Base-by-base conservation (phyloP, 35 echinoderm and acorn worm species). In the Heliocidaris erythrogramma region DNA sequence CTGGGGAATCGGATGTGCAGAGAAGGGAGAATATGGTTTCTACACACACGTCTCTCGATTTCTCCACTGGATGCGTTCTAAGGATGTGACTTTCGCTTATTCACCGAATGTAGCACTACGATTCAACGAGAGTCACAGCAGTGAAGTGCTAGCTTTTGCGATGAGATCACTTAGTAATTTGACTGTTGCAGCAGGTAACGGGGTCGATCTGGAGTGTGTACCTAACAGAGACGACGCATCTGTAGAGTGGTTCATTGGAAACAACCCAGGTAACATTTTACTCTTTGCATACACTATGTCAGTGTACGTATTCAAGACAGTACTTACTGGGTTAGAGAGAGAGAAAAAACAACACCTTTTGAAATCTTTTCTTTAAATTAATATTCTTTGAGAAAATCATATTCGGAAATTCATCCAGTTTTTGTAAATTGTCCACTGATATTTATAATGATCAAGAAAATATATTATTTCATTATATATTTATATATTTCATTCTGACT, bases 21-120 rank as follows among this genome's bases (percentile, higher is more conserved):
- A 49, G 49, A 18, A 94, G 21, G 96, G 95, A 3, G 95, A 98
- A 47, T 98, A 98, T 94, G 97, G 97, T 17, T 97, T 94, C 92
- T 98, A 97, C 84, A 97, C 97, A 2, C 95, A 84, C 94, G 59
- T 98, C 16, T 30, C 96, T 56, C 95, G 89, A 16, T 98, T 97
- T 71, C 18, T 94, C 27, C 53, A 96, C 21, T 98, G 97, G 97
- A 95, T 95, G n/a, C 69, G n/a, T 16, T 84, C 69, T 16, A 18
- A 84, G 14, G n/a, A 84, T 84, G 69, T 84, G 69, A 84, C 69
- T 0, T 0, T 84, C 69, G 69, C 69, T 84, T 16, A 14, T 29
- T 29, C 69, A 18, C 69, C 14, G 0, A 42, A 42, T 42, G 35
- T 42, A 42, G 35, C 35, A 42, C 35, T 1, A 42, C 35, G 3